Evolutionary conservation across 2,797 vertebrate genomes (phyloP).

Genomic region (Etheostoma nigrum): DNA sequence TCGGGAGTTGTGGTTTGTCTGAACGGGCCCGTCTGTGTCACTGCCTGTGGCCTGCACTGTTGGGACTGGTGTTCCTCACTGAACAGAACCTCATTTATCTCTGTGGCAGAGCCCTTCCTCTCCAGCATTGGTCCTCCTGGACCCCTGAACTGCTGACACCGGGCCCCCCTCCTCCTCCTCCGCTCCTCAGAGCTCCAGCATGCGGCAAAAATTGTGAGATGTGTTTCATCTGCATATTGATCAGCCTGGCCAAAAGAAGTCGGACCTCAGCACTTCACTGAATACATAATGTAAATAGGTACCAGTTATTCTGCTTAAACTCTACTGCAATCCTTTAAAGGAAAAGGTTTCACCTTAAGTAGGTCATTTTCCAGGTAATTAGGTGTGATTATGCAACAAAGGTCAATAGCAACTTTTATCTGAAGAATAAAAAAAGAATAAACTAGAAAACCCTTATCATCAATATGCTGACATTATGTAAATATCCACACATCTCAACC

Average conservation of each 20-base stretch:
- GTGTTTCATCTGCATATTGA: conserved; percentile 85
- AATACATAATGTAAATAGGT: conserved; percentile 82
- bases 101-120: conserved; percentile 75
- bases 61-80: conserved; percentile 66
- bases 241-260: conserved; percentile 76
- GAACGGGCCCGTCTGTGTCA: conserved; percentile 62
- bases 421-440: conserved; percentile 49
- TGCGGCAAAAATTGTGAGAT: conserved; percentile 79
- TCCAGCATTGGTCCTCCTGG: conserved; percentile 72
- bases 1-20: conserved; percentile 85
- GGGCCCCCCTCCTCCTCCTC: conserved; percentile 8
- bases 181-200: conserved; percentile 65
- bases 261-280: conserved; percentile 81
- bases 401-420: conserved; percentile 55
- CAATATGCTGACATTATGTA: conserved; percentile 53
- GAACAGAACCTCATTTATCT: conserved; percentile 81
- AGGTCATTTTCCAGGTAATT: conserved; percentile 59
- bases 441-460: conserved; percentile 33
- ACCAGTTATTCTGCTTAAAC: conserved; percentile 72
- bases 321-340: conserved; percentile 47
- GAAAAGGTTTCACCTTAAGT: conserved; percentile 53
- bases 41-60: conserved; percentile 66
- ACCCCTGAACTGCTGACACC: conserved; percentile 82
- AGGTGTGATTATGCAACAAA: conserved; percentile 45
- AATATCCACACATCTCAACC: conserved; percentile 50